A percentile compares a stretch with the other conserved stretches of the same genome.
phyloP scores from a whole-genome alignment of 2,888 invertebrate species.

The Helleia helle region DNA sequence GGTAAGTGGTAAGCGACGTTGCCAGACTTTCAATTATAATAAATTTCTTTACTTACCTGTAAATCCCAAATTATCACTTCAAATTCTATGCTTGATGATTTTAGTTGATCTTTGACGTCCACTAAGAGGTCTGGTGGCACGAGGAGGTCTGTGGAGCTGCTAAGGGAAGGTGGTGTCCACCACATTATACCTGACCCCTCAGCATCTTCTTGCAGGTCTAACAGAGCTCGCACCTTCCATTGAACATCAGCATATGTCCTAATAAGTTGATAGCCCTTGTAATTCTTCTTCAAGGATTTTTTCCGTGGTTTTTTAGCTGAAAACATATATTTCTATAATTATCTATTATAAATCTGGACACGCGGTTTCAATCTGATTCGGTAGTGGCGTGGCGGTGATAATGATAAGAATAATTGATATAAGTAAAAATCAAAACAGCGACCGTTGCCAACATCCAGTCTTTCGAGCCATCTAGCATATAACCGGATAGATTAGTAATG shows the following conservation, averaged over 20 bases:
- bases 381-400: no score
- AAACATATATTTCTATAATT: slow-evolving; percentile 13
- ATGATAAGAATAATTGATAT: no score
- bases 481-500: no score
- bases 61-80: slow-evolving; percentile 81
- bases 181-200: slow-evolving; percentile 66
- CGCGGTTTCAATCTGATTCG: no score
- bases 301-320: slow-evolving; percentile 46
- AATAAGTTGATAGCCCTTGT: slow-evolving; percentile 72
- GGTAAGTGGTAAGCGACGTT: no score
- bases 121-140: slow-evolving; percentile 78
- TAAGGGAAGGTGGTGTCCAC: slow-evolving; percentile 63
- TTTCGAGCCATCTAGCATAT: no score
- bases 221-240: slow-evolving; percentile 59
- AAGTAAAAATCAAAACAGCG: no score
- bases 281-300: slow-evolving; percentile 58
- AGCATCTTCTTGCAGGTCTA: slow-evolving; percentile 62
- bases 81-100: slow-evolving; percentile 75
- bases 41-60: slow-evolving; percentile 58
- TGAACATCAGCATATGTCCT: slow-evolving; percentile 51
- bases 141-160: slow-evolving; percentile 79
- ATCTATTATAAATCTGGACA: no score
- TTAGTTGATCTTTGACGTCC: slow-evolving; percentile 75
- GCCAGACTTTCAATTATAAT: no score
- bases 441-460: no score